phyloP scores from a whole-genome alignment of 2,113 vertebrate genomes.

The Speoplatyrhinus poulsoni region DNA sequence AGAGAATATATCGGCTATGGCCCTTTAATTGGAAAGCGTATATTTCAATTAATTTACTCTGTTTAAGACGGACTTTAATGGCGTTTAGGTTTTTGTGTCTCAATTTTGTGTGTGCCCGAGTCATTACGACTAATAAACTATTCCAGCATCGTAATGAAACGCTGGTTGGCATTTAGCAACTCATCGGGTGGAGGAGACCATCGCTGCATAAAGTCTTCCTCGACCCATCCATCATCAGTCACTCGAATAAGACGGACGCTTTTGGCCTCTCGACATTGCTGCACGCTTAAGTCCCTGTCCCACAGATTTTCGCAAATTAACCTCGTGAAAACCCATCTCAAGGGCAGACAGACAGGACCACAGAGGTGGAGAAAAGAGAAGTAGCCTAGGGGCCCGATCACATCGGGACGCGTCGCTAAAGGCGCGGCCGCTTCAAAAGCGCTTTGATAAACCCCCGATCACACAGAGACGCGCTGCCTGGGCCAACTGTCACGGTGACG shows the following conservation, averaged over 20 bases:
- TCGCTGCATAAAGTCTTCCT: neutral
- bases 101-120: constrained; percentile 52
- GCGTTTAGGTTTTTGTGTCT: neutral
- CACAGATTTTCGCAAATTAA: no score
- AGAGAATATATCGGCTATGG: constrained; percentile 50
- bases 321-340: no score
- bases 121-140: constrained; percentile 55
- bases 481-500: no score
- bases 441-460: no score
- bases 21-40: constrained; percentile 61
- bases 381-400: no score
- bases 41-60: constrained; percentile 58
- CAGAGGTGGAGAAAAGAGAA: constrained; percentile 16
- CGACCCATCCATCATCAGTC: no score
- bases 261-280: no score
- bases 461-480: no score
- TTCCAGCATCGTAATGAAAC: constrained; percentile 55
- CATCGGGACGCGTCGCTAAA: no score
- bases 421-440: no score
- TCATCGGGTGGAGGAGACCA: neutral
- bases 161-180: neutral
- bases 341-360: neutral
- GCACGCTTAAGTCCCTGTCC: no score
- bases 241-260: no score
- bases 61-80: constrained; percentile 67